Evolutionary conservation across 2,797 vertebrate genomes (phyloP), one percentile per base, ranked within the genome.

Genomic region (Lates japonicus): DNA sequence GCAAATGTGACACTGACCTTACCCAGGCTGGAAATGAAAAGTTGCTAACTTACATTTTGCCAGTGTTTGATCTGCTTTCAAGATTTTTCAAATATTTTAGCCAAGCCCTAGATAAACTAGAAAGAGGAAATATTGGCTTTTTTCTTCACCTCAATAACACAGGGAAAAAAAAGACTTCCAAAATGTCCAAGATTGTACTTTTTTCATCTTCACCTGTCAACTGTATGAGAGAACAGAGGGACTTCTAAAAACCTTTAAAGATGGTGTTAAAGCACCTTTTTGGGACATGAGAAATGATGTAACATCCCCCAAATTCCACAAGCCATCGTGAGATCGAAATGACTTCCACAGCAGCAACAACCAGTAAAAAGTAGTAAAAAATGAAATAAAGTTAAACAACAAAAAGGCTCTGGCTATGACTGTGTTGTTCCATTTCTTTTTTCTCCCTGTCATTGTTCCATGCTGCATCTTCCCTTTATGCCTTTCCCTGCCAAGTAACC

Each of bases 171-270:
- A 78, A 22, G 13, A 62, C 64, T 67, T 84, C 52, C 52, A 76
- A 88, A 80, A 71, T 79, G 70, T 74, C 69, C 81, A 79, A 59
- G 59, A 82, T 59, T 42, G 54, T 74, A 74, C 9, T 67, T 69
- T 69, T 80, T 64, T 82, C 77, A 89, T 88, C 82, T 84, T 80
- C 81, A 83, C 74, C 81, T 89, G 80, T 83, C 79, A 91, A 86
- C 75, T 77, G 80, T 80, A 71, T 74, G 65, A 74, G 69, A 71
- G 72, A 86, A 88, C 76, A 85, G 69, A 82, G 76, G 54, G 82
- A 87, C 78, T 81, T 88, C 76, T 83, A 73, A 87, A 75, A 69
- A 66, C 82, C 84, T 93, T 88, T 84, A 90, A 87, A 87, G 66
- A 85, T 62, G 72, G 67, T 78, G 80, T 81, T 85, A 85, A 80